Conservation (phyloP, 2,113 vertebrate species). For the rat (Rattus norvegicus) region DNA sequence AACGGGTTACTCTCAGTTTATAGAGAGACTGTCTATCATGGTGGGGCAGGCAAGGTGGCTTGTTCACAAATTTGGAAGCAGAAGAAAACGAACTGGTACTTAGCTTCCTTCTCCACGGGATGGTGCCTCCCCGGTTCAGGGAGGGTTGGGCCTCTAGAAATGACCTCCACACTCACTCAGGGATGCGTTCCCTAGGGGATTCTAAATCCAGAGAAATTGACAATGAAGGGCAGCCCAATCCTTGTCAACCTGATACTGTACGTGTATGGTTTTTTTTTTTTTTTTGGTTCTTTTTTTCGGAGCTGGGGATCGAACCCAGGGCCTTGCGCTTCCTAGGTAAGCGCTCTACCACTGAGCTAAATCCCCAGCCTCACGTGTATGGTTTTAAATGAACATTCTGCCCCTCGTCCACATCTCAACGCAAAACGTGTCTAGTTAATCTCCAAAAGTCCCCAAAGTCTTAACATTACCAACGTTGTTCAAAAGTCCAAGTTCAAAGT, state of each 20-base stretch:
- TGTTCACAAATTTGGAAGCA: not conserved
- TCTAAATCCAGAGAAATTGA: not conserved
- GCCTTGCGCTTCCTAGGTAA: no score
- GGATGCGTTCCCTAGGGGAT: not conserved
- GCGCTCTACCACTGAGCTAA: no score
- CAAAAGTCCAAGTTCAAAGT: not conserved
- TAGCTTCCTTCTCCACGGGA: not conserved
- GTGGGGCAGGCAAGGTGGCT: not conserved
- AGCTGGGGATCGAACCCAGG: no score
- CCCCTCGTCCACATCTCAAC: not conserved
- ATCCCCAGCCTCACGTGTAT: no score
- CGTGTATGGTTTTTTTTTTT: no score
- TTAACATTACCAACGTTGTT: not conserved
- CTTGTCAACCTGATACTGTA: not conserved
- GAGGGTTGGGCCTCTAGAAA: not conserved
- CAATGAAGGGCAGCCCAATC: not conserved
- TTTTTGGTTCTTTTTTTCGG: no score
- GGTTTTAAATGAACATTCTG: not conserved
- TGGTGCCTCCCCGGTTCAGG: not conserved
- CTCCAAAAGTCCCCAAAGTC: not conserved
- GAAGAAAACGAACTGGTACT: not conserved
- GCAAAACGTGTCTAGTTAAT: not conserved
- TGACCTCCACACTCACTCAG: not conserved
- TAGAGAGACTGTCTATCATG: not conserved
- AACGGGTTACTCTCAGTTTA: not conserved